A percentile compares a stretch with the other conserved stretches of the same genome.
phyloP scores from a whole-genome alignment of 2,888 invertebrate species.

The Nymphalis c-album region DNA sequence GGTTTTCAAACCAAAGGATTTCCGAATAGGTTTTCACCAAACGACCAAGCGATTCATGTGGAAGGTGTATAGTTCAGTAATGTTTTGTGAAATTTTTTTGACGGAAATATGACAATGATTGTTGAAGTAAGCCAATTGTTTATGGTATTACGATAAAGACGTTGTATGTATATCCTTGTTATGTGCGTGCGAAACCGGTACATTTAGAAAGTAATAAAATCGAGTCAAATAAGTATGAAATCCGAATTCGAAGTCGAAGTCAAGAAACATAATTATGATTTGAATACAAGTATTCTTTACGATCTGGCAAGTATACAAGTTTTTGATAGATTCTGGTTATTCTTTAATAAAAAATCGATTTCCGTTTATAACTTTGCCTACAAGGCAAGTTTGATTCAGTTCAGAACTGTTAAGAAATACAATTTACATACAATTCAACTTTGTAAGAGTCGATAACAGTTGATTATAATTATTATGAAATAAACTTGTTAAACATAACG shows the following conservation, averaged over 20 bases:
- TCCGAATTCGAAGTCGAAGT: no score
- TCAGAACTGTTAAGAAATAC: constrained; percentile 53
- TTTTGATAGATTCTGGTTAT: background rate
- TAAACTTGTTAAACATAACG: background rate
- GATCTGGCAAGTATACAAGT: background rate
- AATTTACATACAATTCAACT: constrained; percentile 72
- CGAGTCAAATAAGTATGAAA: no score
- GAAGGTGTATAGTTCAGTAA: background rate
- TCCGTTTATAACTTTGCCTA: constrained; percentile 50
- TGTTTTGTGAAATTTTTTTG: background rate
- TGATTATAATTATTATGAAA: background rate
- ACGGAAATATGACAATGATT: background rate
- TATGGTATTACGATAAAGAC: no score
- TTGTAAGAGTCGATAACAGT: constrained; percentile 38
- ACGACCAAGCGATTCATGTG: no score
- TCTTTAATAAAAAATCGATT: constrained; percentile 36
- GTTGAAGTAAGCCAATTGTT: background rate
- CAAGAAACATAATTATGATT: no score
- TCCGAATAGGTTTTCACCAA: no score
- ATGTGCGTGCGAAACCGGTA: no score
- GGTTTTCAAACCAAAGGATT: no score
- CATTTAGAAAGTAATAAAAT: no score
- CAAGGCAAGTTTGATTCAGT: constrained; percentile 44
- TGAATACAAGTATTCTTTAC: no score
- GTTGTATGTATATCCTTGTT: no score